A percentile compares a stretch with the other conserved stretches of the same genome.
phyloP scores from a whole-genome alignment of 2,113 vertebrate genomes.

The Oncorhynchus nerka region DNA sequence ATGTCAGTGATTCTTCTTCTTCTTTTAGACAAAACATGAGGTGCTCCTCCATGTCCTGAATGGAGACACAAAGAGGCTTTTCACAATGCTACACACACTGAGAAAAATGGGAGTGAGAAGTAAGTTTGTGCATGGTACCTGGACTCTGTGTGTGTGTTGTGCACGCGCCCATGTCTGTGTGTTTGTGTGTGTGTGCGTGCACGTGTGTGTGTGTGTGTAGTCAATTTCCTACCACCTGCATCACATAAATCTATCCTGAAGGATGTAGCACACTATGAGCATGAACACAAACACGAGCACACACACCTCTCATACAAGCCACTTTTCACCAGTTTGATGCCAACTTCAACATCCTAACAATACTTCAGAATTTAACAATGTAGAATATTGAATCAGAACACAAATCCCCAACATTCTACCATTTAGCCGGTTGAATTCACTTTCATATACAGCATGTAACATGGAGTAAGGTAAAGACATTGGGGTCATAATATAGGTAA shows the following conservation, averaged over 20 bases:
- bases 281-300: background rate
- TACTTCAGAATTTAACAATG: constrained; percentile 35
- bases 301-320: constrained; percentile 45
- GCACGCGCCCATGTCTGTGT: background rate
- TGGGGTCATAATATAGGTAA: too few relatives aligned
- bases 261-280: constrained; percentile 34
- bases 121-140: background rate
- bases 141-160: too few relatives aligned
- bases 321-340: constrained; percentile 49
- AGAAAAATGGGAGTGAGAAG: background rate
- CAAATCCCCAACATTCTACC: background rate
- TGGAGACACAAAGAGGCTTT: constrained; percentile 42
- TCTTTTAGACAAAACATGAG: constrained; percentile 65
- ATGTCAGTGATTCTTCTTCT: constrained; percentile 6
- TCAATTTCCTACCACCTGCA: constrained; percentile 58
- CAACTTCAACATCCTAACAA: constrained; percentile 60
- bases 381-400: constrained; percentile 27
- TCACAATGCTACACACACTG: background rate
- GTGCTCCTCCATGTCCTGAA: constrained; percentile 57
- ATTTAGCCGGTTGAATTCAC: background rate
- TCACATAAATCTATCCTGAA: constrained; percentile 47
- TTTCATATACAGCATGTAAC: too few relatives aligned
- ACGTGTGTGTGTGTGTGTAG: constrained; percentile 1
- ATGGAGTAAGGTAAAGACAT: too few relatives aligned
- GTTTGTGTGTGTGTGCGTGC: background rate